These are phyloP conservation scores for Centroberyx gerrardi DNA, from an alignment of 2,797 vertebrate genomes.

Conservation along the genomic window DNA sequence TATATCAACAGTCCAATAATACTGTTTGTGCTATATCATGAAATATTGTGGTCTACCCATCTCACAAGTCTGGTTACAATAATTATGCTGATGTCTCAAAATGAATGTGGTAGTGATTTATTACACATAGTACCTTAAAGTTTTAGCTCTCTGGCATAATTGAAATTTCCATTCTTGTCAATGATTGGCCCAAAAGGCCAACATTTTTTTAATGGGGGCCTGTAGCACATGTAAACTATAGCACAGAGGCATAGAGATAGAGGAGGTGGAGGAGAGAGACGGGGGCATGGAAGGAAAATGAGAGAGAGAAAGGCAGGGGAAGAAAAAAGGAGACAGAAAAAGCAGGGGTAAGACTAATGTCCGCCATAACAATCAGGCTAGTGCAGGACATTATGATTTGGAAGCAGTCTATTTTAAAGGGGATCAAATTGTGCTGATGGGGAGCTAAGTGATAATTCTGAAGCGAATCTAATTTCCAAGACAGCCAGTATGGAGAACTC, in stretches of 20 bases:
- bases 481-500: not conserved
- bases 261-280: not conserved
- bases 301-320: not conserved
- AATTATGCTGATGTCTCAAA: no score
- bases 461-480: constrained; percentile 39
- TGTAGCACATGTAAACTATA: no score
- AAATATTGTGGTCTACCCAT: no score
- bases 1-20: no score
- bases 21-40: no score
- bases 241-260: not conserved
- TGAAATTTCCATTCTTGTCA: no score
- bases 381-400: constrained; percentile 17
- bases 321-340: not conserved
- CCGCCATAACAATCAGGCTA: constrained; percentile 9
- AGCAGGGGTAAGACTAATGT: constrained; percentile 16
- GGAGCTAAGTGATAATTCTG: constrained; percentile 25
- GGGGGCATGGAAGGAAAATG: not conserved
- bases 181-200: not conserved
- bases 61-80: no score
- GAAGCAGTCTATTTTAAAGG: constrained; percentile 29
- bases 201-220: no score
- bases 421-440: constrained; percentile 22
- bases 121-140: no score
- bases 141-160: no score
- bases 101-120: no score